A percentile compares a stretch with the other conserved stretches of the same genome.
Conservation (phyloP, 2,797 vertebrate species). For the Setipinna tenuifilis region DNA sequence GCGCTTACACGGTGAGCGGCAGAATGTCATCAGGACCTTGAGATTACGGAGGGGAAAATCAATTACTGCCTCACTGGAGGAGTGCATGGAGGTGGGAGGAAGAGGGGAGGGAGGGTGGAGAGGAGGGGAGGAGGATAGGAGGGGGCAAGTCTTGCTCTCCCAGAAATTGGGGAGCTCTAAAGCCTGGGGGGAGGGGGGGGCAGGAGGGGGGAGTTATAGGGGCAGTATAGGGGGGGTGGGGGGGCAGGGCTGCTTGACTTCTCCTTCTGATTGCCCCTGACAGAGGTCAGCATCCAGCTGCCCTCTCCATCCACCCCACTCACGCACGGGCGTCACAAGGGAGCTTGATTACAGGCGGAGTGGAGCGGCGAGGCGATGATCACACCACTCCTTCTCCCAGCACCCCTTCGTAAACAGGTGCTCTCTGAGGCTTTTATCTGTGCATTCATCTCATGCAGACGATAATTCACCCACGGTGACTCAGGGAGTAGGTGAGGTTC, state of each 20-base stretch:
- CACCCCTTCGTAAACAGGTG: not conserved
- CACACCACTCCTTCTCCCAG: not conserved
- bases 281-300: conserved; percentile 39
- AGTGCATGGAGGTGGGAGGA: not conserved
- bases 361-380: not conserved
- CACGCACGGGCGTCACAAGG: not conserved
- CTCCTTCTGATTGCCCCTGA: conserved; percentile 37
- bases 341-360: not conserved
- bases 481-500: not conserved
- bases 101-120: no score
- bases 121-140: no score
- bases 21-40: conserved; percentile 49
- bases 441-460: not conserved
- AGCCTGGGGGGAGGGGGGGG: not conserved
- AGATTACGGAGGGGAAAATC: conserved; percentile 47
- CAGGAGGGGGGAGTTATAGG: not conserved
- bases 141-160: not conserved
- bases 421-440: not conserved
- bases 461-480: not conserved
- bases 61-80: conserved; percentile 30
- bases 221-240: not conserved
- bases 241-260: conserved; percentile 35
- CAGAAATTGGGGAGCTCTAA: not conserved
- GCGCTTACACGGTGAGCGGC: conserved; percentile 25
- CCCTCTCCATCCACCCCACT: not conserved